Base-by-base conservation (phyloP, 2,113 vertebrate genomes). In the Syngnathus typhle region DNA sequence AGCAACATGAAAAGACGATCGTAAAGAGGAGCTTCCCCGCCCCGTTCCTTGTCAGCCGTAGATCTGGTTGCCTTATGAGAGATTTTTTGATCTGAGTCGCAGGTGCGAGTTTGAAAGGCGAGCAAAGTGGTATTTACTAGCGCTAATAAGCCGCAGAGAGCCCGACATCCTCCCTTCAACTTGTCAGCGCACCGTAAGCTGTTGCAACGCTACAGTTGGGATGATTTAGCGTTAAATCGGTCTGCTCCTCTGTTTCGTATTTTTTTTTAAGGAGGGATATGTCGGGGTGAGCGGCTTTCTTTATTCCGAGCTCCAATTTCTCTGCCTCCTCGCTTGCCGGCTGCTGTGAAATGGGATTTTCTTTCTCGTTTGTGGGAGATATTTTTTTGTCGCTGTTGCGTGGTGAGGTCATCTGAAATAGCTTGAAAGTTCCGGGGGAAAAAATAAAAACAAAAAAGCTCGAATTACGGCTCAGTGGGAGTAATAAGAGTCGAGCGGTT, bases 291-390 rank as follows among this genome's bases (percentile, higher is more conserved):
- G 83, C 80, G 73, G 80, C 84, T 87, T 89, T 58, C 87, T 58
- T 87, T 88, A 88, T 87, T 75, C 72, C 66, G 69, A 75, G 75
- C 81, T 88, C 84, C 84, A 79, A 81, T 87, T 86, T 82, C 84
- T 84, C 74, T 80, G 13, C 77, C 78, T 81, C 67, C 61, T 68
- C 70, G 65, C 68, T 79, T 82, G 68, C 78, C 82, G 64, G 68
- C 85, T 73, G 83, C 85, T 86, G 84, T 83, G 85, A 86, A 87
- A 89, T 90, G 80, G 89, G 90, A 91, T 89, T 62, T 88, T 84
- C 86, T 87, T 89, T 89, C 85, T 85, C 76, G 74, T 88, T 88
- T 55, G 77, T 89, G 82, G 81, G 83, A 85, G 79, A 3, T 43
- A 79, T 87, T 83, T 88, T 85, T 78, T 84, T 79, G 80, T 83